Evolutionary conservation across 2,113 vertebrate genomes (phyloP).

Genomic region (Sapayoa aenigma): DNA sequence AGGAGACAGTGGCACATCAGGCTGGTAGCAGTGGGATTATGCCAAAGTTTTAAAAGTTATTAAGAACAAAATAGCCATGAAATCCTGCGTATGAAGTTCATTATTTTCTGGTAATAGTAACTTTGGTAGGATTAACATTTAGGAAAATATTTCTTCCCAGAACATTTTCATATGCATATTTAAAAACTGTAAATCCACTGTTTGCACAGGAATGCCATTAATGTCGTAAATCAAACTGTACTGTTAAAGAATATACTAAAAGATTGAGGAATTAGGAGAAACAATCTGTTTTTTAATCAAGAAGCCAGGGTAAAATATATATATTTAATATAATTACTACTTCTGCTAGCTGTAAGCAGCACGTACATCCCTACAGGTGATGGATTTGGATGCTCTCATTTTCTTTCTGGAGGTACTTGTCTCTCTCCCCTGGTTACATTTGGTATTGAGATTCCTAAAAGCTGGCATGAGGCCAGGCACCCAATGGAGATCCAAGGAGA

Average conservation of each 20-base stretch:
- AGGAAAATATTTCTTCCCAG: conserved; percentile 32
- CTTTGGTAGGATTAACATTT: conserved; percentile 11
- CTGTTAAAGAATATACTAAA: neutral
- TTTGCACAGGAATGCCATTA: conserved; percentile 41
- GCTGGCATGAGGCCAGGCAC: conserved; percentile 7
- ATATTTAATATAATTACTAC: conserved; percentile 17
- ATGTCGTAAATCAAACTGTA: neutral
- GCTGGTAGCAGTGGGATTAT: neutral
- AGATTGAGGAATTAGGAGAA: conserved; percentile 18
- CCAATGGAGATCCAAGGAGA: neutral
- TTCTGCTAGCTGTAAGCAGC: conserved; percentile 44
- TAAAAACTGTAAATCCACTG: conserved; percentile 37
- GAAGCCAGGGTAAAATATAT: conserved; percentile 30
- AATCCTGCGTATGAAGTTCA: conserved; percentile 19
- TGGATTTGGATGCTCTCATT: neutral
- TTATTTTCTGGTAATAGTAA: conserved; percentile 3
- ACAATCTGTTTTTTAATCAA: neutral
- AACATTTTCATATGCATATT: conserved; percentile 48
- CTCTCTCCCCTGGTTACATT: neutral
- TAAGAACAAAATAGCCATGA: conserved; percentile 26
- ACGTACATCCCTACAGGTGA: conserved; percentile 18
- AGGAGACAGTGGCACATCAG: neutral
- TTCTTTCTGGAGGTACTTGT: neutral
- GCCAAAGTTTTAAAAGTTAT: conserved; percentile 14
- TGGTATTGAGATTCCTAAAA: neutral